phyloP scores from a whole-genome alignment of 2,797 vertebrate species.

The Gambelia wislizenii region DNA sequence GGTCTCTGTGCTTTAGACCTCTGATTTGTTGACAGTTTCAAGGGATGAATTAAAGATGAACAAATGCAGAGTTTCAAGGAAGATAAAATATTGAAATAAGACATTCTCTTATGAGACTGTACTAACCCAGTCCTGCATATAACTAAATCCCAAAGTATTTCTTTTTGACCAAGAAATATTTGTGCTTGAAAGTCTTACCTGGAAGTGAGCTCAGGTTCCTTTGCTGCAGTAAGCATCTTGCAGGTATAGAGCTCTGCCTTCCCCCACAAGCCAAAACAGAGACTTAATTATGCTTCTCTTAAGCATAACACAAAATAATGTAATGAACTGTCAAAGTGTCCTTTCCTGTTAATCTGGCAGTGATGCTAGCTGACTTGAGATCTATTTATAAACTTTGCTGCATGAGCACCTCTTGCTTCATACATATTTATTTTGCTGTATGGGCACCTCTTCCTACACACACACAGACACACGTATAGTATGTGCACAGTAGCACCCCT shows the following conservation, averaged over 20 bases:
- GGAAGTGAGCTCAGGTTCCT: neutral
- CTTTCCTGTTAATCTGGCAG: conserved; percentile 21
- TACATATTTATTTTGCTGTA: neutral
- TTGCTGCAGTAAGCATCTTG: conserved; percentile 14
- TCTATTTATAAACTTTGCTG: conserved; percentile 27
- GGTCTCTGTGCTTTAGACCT: neutral
- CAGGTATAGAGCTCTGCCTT: conserved; percentile 19
- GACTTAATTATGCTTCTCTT: conserved; percentile 26
- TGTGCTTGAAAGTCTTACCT: conserved; percentile 7
- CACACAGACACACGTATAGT: neutral
- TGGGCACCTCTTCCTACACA: neutral
- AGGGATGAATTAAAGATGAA: neutral
- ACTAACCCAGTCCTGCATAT: neutral
- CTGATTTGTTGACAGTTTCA: neutral
- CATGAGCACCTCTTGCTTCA: neutral
- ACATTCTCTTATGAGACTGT: neutral
- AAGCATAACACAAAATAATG: conserved; percentile 29
- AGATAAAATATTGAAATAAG: neutral
- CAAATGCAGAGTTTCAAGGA: neutral
- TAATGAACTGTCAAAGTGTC: conserved; percentile 36
- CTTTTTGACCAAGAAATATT: neutral
- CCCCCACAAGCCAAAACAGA: conserved; percentile 1
- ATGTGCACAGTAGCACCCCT: too few species aligned
- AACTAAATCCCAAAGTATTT: neutral
- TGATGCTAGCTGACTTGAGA: conserved; percentile 1